phyloP scores from a whole-genome alignment of 2,113 vertebrate genomes.

The Rhabdomys dilectus region DNA sequence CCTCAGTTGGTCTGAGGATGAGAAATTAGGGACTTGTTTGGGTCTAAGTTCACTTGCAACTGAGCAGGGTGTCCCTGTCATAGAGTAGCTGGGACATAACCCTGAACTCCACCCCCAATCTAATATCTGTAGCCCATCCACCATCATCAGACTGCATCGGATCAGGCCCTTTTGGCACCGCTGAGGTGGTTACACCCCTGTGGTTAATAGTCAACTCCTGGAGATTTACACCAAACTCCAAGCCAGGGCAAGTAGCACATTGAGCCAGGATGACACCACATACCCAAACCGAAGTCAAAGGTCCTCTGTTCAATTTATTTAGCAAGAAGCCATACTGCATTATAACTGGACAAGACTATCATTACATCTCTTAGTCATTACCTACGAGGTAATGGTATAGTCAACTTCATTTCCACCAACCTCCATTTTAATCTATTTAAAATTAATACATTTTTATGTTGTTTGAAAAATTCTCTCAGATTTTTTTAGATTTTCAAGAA shows the following conservation, averaged over 20 bases:
- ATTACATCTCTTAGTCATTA: background rate
- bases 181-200: background rate
- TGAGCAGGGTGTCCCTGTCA: background rate
- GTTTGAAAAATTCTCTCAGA: slow-evolving; percentile 52
- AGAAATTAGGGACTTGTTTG: background rate
- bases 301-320: background rate
- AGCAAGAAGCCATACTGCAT: background rate
- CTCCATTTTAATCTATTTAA: slow-evolving; percentile 55
- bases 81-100: background rate
- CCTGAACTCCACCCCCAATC: background rate
- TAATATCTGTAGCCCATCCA: too few relatives aligned
- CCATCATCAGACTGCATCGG: background rate
- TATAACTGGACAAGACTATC: background rate
- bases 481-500: slow-evolving; percentile 48
- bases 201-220: background rate
- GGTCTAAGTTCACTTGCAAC: background rate
- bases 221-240: background rate
- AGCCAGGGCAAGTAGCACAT: background rate
- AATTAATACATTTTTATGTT: slow-evolving; percentile 56
- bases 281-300: background rate
- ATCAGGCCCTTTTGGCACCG: background rate
- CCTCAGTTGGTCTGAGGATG: background rate
- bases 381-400: background rate
- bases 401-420: slow-evolving; percentile 8
- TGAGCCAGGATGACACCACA: background rate